phyloP scores from a whole-genome alignment of 2,113 vertebrate species.

The Aptenodytes forsteri region DNA sequence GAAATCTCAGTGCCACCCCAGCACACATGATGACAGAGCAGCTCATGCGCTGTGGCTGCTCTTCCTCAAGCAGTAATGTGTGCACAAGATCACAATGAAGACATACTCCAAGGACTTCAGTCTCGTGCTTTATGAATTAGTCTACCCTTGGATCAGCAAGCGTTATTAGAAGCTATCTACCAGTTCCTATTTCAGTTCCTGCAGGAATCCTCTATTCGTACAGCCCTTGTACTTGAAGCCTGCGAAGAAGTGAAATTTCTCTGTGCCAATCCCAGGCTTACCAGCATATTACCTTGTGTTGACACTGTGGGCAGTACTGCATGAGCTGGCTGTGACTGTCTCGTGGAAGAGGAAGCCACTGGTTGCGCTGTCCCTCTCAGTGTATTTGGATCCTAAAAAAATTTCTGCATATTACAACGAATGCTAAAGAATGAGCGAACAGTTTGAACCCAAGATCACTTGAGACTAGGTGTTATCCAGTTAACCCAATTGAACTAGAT shows the following conservation, averaged over 20 bases:
- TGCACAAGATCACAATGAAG: background rate
- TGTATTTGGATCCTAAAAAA: conserved; percentile 80
- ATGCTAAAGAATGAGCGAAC: background rate
- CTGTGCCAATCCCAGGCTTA: background rate
- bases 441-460: background rate
- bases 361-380: conserved; percentile 69
- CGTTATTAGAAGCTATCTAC: background rate
- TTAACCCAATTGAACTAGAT: background rate
- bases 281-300: conserved; percentile 59
- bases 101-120: background rate
- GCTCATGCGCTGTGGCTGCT: background rate
- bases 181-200: background rate
- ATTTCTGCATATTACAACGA: background rate
- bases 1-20: background rate
- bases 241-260: background rate
- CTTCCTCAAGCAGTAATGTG: background rate
- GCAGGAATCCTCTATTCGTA: background rate
- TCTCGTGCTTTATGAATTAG: background rate
- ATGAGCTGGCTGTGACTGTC: conserved; percentile 69
- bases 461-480: background rate
- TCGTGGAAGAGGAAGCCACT: conserved; percentile 59
- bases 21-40: background rate
- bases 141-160: background rate
- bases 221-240: background rate
- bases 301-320: conserved; percentile 57